phyloP scores from a whole-genome alignment of 2,888 invertebrate species.

The Acanthosepion pharaonis region DNA sequence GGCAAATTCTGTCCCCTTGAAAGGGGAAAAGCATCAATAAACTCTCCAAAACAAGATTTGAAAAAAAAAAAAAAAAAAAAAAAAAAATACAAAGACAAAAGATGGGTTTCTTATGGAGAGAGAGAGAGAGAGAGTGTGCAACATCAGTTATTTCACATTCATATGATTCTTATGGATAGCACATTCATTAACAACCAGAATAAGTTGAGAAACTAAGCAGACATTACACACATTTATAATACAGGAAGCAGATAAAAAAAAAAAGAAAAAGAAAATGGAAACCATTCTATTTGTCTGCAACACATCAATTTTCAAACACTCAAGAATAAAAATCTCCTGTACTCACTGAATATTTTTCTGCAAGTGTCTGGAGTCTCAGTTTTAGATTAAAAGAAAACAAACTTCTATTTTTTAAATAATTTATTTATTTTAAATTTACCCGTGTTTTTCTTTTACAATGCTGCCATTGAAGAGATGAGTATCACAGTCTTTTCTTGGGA shows the following conservation, averaged over 20 bases:
- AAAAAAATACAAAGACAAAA: too few species aligned
- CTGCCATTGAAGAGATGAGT: constrained; percentile 45
- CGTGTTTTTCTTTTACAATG: constrained; percentile 35
- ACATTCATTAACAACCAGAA: background rate
- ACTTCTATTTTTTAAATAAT: background rate
- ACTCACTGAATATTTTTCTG: background rate
- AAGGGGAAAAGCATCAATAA: background rate
- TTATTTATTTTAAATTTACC: constrained; percentile 44
- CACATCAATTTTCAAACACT: background rate
- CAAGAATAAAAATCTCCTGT: background rate
- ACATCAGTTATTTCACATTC: background rate
- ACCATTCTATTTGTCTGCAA: background rate
- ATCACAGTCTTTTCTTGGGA: constrained; percentile 44
- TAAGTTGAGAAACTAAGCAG: background rate
- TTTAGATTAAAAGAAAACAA: constrained; percentile 24
- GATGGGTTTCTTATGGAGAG: background rate
- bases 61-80: too few species aligned
- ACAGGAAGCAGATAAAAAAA: background rate
- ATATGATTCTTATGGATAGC: background rate
- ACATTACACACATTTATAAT: background rate
- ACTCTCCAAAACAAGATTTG: background rate
- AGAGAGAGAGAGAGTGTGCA: background rate
- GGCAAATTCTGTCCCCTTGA: background rate
- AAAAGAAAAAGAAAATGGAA: background rate
- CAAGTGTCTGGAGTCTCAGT: background rate